Evolutionary conservation across 2,797 vertebrate species (phyloP).

Genomic region (Micropoecilia bifurca): DNA sequence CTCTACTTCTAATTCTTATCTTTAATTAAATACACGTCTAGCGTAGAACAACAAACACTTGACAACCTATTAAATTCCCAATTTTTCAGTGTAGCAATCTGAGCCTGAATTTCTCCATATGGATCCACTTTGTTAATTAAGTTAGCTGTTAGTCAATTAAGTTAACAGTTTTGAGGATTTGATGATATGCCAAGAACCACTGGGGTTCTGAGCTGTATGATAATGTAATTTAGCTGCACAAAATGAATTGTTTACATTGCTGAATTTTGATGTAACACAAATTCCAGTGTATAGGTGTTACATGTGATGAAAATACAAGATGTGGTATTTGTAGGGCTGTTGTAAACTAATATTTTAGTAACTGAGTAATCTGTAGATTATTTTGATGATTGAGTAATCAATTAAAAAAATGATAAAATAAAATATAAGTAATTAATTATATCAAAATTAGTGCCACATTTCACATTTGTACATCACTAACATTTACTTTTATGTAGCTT

Average conservation of each 20-base stretch:
- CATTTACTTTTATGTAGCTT: no score
- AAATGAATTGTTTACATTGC: conserved; percentile 28
- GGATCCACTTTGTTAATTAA: conserved; percentile 2
- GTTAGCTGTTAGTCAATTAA: neutral
- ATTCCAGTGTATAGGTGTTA: neutral
- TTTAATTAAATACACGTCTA: neutral
- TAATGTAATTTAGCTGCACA: conserved; percentile 1
- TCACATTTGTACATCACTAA: no score
- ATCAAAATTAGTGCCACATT: no score
- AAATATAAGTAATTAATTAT: no score
- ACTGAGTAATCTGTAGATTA: no score
- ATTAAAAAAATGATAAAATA: no score
- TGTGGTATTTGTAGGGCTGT: neutral
- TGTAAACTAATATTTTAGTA: no score
- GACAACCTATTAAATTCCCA: neutral
- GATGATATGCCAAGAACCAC: neutral
- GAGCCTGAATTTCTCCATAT: neutral
- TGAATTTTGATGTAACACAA: neutral
- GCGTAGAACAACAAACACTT: neutral
- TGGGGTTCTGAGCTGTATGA: conserved; percentile 5
- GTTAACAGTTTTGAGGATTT: neutral
- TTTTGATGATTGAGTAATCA: no score
- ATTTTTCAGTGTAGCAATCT: neutral
- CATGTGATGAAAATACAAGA: neutral
- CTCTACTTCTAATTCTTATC: neutral